phyloP scores from a whole-genome alignment of 2,113 vertebrate genomes.

The Bostrychus sinensis region DNA sequence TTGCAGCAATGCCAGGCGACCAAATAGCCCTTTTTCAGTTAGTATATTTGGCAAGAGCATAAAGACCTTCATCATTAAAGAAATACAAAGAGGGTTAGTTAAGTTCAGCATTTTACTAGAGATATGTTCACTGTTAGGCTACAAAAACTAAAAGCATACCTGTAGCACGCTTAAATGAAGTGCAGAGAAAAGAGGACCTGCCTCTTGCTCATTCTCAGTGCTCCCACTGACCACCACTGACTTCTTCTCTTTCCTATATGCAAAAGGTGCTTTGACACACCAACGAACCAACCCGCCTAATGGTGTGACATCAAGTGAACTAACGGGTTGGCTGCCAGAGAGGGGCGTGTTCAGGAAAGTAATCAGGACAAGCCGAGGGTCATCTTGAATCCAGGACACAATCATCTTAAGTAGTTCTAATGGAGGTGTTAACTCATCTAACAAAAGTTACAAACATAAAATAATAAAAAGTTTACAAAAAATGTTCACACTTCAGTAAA shows the following conservation, averaged over 20 bases:
- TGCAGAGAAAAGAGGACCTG: conserved; percentile 87
- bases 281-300: conserved; percentile 90
- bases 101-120: neutral
- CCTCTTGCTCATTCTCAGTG: conserved; percentile 54
- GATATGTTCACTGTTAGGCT: neutral
- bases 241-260: conserved; percentile 84
- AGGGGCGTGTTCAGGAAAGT: conserved; percentile 94
- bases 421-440: conserved; percentile 94
- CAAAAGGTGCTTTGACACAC: conserved; percentile 93
- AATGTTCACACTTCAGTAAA: neutral
- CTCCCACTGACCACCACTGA: conserved; percentile 73
- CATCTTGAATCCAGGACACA: conserved; percentile 93
- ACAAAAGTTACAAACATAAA: neutral
- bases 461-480: neutral
- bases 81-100: neutral
- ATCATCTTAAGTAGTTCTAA: conserved; percentile 91
- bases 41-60: conserved; percentile 88
- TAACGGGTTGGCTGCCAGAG: conserved; percentile 86
- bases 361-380: conserved; percentile 90
- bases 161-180: conserved; percentile 95
- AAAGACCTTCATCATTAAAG: conserved; percentile 82
- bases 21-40: conserved; percentile 92
- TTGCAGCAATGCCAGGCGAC: conserved; percentile 89
- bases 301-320: conserved; percentile 90
- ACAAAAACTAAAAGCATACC: conserved; percentile 83